Evolutionary conservation across 2,113 vertebrate species (phyloP), one percentile per base, ranked within the genome.

Genomic region (Brachirus orientalis): DNA sequence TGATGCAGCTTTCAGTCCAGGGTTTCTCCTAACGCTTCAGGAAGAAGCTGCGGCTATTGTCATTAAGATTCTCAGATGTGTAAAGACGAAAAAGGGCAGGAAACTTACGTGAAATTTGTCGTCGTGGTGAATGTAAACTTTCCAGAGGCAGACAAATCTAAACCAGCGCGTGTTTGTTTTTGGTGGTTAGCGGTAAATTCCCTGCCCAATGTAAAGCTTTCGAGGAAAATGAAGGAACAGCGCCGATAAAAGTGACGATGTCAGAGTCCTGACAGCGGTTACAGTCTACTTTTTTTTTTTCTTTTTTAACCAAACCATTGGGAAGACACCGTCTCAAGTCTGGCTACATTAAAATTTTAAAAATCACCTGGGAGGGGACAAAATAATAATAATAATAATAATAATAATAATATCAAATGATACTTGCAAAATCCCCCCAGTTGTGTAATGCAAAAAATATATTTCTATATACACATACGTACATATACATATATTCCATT

Each of bases 361-460:
- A 90, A 90, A 86, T 84, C 53, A 51, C 80, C 61, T 70, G 63
- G 84, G 74, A 82, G 80, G 76, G 72, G 70, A 68, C 38, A 11
- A 17, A 36, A 36, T 5, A 35, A 48, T n/a, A n/a, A n/a, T n/a
- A n/a, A n/a, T n/a, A n/a, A n/a, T n/a, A 33, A 74, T 28, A 75
- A 77, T 53, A 83, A 82, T 44, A 83, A 83, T 46, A 75, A 84
- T 84, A 90, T 84, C 85, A 90, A 91, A 88, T 84, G 74, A 89
- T 88, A 89, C 80, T 90, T 85, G 82, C 77, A 91, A 89, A 51
- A 22, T 51, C 65, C 85, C 84, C 90, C 89, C 86, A 82, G 73
- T 84, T 86, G 90, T 89, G 89, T 91, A 90, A 89, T 90, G 90
- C 88, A 91, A 91, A 93, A 93, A 90, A 93, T 92, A 92, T 92